These are phyloP conservation scores for Pterostichus madidus DNA, from an alignment of 2,888 invertebrate species.

Conservation along the genomic window DNA sequence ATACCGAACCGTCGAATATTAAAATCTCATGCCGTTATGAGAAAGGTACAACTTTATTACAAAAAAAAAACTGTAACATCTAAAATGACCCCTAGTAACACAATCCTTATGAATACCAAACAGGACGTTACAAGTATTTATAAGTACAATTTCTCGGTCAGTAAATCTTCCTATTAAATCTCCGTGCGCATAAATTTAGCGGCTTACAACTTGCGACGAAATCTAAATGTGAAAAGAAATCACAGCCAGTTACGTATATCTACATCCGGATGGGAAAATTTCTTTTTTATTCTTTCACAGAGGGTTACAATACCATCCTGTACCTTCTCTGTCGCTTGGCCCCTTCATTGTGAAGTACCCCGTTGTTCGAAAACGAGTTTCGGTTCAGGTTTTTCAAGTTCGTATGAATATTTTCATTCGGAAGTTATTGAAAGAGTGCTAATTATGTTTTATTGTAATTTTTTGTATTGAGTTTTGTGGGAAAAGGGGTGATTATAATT, in stretches of 20 bases:
- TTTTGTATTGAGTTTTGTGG: constrained; percentile 1
- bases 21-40: neutral
- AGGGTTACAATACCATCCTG: too few relatives aligned
- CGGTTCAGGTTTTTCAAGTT: neutral
- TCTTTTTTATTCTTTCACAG: too few relatives aligned
- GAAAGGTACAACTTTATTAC: too few relatives aligned
- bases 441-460: constrained; percentile 24
- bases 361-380: neutral
- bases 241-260: neutral
- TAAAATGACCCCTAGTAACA: neutral
- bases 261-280: neutral
- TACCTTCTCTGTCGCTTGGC: neutral
- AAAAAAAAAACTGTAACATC: too few relatives aligned
- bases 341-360: neutral
- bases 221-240: constrained; percentile 9
- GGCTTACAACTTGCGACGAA: constrained; percentile 13
- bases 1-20: too few relatives aligned
- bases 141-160: constrained; percentile 20
- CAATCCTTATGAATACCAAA: constrained; percentile 2
- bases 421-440: constrained; percentile 8
- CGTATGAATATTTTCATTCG: constrained; percentile 10
- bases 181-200: constrained; percentile 16
- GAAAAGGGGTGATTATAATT: neutral
- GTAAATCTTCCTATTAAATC: constrained; percentile 23
- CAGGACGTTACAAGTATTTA: constrained; percentile 19